These are phyloP conservation scores for Corella eumyota DNA, from an alignment of 23 tunicate genomes.

Conservation along the genomic window DNA sequence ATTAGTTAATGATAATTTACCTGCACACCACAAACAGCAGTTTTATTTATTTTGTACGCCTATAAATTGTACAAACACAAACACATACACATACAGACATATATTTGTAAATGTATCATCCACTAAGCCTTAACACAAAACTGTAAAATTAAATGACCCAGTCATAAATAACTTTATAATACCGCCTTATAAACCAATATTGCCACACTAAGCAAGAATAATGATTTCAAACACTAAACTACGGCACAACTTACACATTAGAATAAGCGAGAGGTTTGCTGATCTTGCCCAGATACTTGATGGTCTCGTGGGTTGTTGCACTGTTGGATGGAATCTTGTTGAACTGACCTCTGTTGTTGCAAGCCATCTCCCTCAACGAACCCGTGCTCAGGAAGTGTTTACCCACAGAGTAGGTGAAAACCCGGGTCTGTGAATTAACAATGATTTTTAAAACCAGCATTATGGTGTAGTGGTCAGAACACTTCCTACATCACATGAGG, in stretches of 20 bases:
- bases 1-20: too few relatives aligned
- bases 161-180: too few relatives aligned
- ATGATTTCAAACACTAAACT: not conserved
- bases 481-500: too few relatives aligned
- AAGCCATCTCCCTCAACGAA: constrained; percentile 53
- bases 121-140: too few relatives aligned
- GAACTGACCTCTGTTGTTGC: constrained; percentile 55
- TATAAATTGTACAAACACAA: too few relatives aligned
- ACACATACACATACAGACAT: too few relatives aligned
- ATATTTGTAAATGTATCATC: too few relatives aligned
- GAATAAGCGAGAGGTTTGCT: constrained; percentile 27
- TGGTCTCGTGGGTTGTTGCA: constrained; percentile 40
- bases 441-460: not conserved
- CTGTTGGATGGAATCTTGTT: constrained; percentile 45
- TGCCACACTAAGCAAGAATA: too few relatives aligned
- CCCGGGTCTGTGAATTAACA: constrained; percentile 18
- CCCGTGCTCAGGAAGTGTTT: constrained; percentile 41
- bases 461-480: not conserved
- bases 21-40: too few relatives aligned
- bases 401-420: constrained; percentile 69
- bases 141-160: too few relatives aligned
- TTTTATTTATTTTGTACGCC: too few relatives aligned
- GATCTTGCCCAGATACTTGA: constrained; percentile 32
- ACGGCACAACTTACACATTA: not conserved
- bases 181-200: too few relatives aligned